These are phyloP conservation scores for Bungarus multicinctus DNA, from an alignment of 2,113 vertebrate species.

Conservation along the genomic window DNA sequence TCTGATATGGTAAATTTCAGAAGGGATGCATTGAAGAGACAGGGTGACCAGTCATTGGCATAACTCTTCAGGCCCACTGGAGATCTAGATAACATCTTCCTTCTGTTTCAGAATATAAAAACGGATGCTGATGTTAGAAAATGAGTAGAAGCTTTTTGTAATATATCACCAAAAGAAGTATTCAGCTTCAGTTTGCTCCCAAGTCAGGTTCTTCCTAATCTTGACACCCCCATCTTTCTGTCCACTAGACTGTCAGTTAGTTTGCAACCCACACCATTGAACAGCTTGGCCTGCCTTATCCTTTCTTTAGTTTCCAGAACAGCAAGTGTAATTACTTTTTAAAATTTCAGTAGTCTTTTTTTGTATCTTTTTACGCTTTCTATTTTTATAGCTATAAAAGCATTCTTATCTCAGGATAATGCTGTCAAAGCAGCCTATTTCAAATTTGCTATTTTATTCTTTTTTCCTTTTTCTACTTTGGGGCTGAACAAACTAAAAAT, in stretches of 20 bases:
- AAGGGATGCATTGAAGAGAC: constrained; percentile 1
- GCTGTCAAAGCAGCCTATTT: background rate
- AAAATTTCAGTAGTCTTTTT: constrained; percentile 19
- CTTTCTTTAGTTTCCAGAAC: constrained; percentile 30
- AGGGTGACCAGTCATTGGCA: background rate
- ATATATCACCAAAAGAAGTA: constrained; percentile 28
- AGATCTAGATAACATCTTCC: constrained; percentile 8
- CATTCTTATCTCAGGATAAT: background rate
- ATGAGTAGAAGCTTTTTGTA: constrained; percentile 22
- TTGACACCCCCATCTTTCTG: background rate
- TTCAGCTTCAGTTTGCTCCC: constrained; percentile 48
- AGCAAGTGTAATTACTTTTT: constrained; percentile 48
- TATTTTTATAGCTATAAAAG: constrained; percentile 1
- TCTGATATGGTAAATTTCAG: constrained; percentile 14
- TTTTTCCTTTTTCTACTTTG: background rate
- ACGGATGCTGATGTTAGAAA: constrained; percentile 22
- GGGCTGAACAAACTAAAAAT: constrained; percentile 14
- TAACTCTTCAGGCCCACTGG: constrained; percentile 17
- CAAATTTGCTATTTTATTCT: background rate
- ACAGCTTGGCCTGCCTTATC: constrained; percentile 19
- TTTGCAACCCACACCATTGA: constrained; percentile 31
- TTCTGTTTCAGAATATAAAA: constrained; percentile 20
- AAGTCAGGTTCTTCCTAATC: constrained; percentile 55
- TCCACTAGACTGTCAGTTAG: constrained; percentile 29
- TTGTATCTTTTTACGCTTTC: constrained; percentile 32